Evolutionary conservation across 2,888 invertebrate species (phyloP).

Genomic region (Himalopsyche kuldschensis): DNA sequence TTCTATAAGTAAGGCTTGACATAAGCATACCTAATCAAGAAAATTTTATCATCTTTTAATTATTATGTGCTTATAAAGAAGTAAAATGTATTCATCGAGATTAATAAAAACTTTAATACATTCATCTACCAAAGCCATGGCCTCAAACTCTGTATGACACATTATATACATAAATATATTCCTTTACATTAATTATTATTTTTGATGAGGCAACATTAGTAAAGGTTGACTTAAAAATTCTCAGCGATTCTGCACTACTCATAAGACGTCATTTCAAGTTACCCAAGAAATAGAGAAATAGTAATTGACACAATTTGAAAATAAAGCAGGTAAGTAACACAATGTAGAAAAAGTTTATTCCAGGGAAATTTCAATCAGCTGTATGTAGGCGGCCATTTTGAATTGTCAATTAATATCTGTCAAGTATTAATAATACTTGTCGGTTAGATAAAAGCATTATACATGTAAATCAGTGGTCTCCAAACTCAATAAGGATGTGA

Average conservation of each 20-base stretch:
- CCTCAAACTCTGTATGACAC: background rate
- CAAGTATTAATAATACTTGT: too few species aligned
- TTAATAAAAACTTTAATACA: background rate
- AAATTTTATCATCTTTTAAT: background rate
- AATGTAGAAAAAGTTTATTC: background rate
- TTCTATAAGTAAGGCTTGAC: background rate
- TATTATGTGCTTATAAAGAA: background rate
- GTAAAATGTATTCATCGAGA: background rate
- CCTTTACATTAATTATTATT: background rate
- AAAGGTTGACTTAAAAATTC: background rate
- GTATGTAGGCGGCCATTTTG: too few species aligned
- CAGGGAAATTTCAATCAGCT: too few species aligned
- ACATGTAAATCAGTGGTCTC: too few species aligned
- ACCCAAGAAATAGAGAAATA: background rate
- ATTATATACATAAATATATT: background rate
- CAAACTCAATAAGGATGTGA: too few species aligned
- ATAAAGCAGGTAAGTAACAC: background rate
- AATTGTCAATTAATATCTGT: too few species aligned
- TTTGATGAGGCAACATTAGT: background rate
- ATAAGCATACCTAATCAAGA: background rate
- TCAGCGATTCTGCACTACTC: background rate
- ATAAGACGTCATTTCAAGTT: background rate
- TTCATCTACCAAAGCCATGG: background rate
- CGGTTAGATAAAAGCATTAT: too few species aligned
- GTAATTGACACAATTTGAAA: background rate